Evolutionary conservation across 2,888 invertebrate genomes (phyloP), one percentile per base, ranked within the genome.

Genomic region (Cerastis leucographa): DNA sequence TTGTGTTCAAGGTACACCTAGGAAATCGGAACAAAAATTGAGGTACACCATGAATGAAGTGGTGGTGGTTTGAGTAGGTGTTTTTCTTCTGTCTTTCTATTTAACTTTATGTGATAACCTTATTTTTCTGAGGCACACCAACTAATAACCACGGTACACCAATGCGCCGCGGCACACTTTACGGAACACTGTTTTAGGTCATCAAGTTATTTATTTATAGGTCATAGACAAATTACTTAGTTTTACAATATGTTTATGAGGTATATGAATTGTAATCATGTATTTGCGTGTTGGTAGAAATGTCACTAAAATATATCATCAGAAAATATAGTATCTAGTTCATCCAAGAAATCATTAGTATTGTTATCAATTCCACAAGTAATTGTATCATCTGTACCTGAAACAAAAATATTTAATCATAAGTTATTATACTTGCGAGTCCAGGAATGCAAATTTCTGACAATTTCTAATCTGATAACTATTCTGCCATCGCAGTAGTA

Each of bases 261-360:
- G 12, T 66, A 49, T 29, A 42, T 42, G 12, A n/a, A 17, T 35
- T 65, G 35, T 25, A n/a, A 44, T 65, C 75, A 29, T 22, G 40
- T 49, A n/a, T 17, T n/a, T 8, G 14, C 3, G n/a, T 64, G 9
- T 42, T 64, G 17, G 42, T 25, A 64, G 17, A 64, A 61, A 54
- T 49, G 22, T 66, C n/a, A 71, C 89, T 86, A 94, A 91, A 95
- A 95, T 86, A 93, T 74, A 59, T 96, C 96, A 90, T 96, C 94
- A 59, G 94, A 91, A 91, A 96, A 96, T 83, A 94, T 91, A 78
- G 87, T 93, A 79, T 96, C 96, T 78, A 96, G 90, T 67, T 91
- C 96, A 86, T 95, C 94, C 72, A 94, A 88, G 61, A 94, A 85
- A 82, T 93, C 91, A 87, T 88, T 90, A 77, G 90, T 84, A 74